Percentiles rank a stretch among this genome's conserved stretches.
Conservation (phyloP, 1,140 invertebrate species). For the Centruroides sculpturatus region DNA sequence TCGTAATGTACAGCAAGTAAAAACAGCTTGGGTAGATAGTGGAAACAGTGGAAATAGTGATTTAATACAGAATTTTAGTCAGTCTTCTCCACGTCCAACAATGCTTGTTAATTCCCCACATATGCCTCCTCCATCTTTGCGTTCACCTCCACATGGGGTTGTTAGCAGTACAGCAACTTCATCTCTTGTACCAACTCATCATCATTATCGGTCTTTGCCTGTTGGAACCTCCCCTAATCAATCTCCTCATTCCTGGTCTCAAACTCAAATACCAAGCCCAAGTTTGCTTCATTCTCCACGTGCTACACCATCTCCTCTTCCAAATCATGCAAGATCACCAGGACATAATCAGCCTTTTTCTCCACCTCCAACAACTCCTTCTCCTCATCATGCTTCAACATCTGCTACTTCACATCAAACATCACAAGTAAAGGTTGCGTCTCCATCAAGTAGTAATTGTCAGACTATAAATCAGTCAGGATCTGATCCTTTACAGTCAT, state of each 20-base stretch:
- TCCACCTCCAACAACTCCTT: slow-evolving; percentile 16
- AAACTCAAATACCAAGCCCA: slow-evolving; percentile 18
- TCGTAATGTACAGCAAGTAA: slow-evolving; percentile 12
- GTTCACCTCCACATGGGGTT: slow-evolving; percentile 2
- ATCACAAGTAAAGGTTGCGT: not conserved
- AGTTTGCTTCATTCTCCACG: slow-evolving; percentile 18
- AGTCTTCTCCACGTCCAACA: slow-evolving; percentile 8
- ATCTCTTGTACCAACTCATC: slow-evolving; percentile 2
- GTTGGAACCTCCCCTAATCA: slow-evolving; percentile 7
- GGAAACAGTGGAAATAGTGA: not conserved
- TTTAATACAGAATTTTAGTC: slow-evolving; percentile 11
- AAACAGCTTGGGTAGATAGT: slow-evolving; percentile 2
- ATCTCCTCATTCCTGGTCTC: slow-evolving; percentile 15
- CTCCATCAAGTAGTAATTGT: not conserved
- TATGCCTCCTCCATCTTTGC: slow-evolving; percentile 4
- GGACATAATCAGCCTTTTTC: not conserved
- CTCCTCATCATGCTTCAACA: slow-evolving; percentile 13
- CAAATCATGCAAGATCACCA: not conserved
- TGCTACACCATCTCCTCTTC: slow-evolving; percentile 17
- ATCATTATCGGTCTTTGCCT: slow-evolving; percentile 14
- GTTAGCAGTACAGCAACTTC: not conserved
- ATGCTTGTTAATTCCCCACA: not conserved
- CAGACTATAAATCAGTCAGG: not conserved
- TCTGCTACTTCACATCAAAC: slow-evolving; percentile 3
- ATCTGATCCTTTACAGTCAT: slow-evolving; percentile 21